Conservation (phyloP, 2,888 invertebrate genomes). For the Heliothis peltigera region DNA sequence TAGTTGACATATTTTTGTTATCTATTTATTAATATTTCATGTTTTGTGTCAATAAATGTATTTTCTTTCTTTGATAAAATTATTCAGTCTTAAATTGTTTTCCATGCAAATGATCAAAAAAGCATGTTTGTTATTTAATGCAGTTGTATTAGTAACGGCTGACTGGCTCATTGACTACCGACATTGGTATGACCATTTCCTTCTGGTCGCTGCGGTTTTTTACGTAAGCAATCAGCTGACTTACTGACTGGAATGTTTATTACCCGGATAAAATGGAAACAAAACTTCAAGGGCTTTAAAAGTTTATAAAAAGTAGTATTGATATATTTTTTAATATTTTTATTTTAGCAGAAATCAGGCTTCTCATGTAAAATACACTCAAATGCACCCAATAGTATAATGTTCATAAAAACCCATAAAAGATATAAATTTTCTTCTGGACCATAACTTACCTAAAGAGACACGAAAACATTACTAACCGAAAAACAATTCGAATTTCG, state of each 20-base stretch:
- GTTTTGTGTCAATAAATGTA: too few species aligned
- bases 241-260: neutral
- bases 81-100: conserved; percentile 21
- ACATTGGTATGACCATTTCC: conserved; percentile 18
- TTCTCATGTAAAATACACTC: too few species aligned
- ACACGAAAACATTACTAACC: neutral
- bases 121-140: neutral
- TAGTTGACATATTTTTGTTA: neutral
- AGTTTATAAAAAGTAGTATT: too few species aligned
- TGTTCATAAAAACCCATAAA: neutral
- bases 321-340: too few species aligned
- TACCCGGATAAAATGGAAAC: neutral
- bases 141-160: conserved; percentile 25
- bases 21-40: too few species aligned
- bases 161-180: conserved; percentile 31
- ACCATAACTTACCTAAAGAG: neutral
- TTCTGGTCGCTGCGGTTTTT: neutral
- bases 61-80: conserved; percentile 9
- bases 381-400: neutral
- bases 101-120: neutral
- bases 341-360: too few species aligned
- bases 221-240: conserved; percentile 9
- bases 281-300: neutral
- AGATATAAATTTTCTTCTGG: neutral
- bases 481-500: neutral